Percentiles rank a stretch among this genome's conserved stretches.
Evolutionary conservation across 30 jellyfish, hydroid and myxozoan species (phyloP).

Genomic region (Cassiopea andromeda): DNA sequence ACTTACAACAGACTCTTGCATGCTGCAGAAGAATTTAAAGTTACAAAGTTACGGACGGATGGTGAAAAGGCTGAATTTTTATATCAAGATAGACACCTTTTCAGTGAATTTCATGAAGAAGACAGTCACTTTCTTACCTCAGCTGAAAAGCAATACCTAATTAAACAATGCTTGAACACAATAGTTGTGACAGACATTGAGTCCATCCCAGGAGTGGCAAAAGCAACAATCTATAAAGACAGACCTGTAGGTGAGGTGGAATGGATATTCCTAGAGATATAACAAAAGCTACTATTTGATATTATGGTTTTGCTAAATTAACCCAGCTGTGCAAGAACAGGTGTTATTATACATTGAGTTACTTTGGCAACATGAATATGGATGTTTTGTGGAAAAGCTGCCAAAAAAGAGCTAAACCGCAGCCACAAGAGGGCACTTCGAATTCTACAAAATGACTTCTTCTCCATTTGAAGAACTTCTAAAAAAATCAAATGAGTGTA

Average conservation of each 20-base stretch:
- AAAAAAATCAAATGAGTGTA: too few species aligned
- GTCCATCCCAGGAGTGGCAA: slow-evolving; percentile 79
- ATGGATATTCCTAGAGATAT: too few species aligned
- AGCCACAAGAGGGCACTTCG: too few species aligned
- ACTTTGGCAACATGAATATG: too few species aligned
- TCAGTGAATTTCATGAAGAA: slow-evolving; percentile 71
- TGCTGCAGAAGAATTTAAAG: slow-evolving; percentile 90
- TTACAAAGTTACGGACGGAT: slow-evolving; percentile 62
- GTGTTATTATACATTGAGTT: too few species aligned
- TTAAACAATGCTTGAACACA: slow-evolving; percentile 59
- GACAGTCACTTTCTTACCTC: slow-evolving; percentile 70
- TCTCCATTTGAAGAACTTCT: too few species aligned
- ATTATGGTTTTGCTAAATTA: too few species aligned
- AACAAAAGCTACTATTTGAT: not conserved
- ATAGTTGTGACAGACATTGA: slow-evolving; percentile 69
- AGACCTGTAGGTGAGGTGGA: slow-evolving; percentile 88
- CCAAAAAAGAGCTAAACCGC: too few species aligned
- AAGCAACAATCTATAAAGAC: slow-evolving; percentile 78
- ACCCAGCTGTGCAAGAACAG: too few species aligned
- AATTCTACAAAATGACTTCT: too few species aligned
- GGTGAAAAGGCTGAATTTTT: slow-evolving; percentile 75
- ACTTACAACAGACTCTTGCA: slow-evolving; percentile 44
- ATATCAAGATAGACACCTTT: slow-evolving; percentile 55
- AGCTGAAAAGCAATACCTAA: slow-evolving; percentile 83
- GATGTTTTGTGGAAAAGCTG: too few species aligned